Evolutionary conservation across 2,113 vertebrate genomes (phyloP).

Genomic region (Clarias magur): DNA sequence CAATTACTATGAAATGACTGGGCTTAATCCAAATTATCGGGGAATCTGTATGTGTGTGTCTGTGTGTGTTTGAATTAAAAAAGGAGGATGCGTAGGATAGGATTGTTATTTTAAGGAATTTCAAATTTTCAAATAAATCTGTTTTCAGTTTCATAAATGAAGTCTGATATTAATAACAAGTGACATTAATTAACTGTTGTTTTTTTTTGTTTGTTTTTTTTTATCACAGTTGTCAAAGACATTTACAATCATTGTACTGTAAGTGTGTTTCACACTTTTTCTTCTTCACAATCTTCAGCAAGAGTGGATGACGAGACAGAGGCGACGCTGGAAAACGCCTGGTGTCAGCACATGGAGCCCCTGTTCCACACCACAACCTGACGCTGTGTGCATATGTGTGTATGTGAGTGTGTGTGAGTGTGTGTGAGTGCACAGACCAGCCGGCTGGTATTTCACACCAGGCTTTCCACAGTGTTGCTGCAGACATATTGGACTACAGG

Average conservation of each 20-base stretch:
- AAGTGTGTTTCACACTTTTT: background rate
- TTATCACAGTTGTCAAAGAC: background rate
- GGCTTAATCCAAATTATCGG: background rate
- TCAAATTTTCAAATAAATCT: background rate
- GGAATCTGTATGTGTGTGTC: background rate
- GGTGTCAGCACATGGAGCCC: constrained; percentile 18
- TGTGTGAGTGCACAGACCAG: constrained; percentile 22
- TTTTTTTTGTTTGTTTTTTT: no score
- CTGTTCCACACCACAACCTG: constrained; percentile 20
- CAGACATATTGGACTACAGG: constrained; percentile 26
- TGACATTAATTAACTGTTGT: background rate
- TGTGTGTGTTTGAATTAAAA: no score
- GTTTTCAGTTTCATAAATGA: background rate
- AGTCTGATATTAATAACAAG: background rate
- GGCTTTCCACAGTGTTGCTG: constrained; percentile 20
- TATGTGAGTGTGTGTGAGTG: constrained; percentile 6
- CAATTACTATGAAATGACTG: background rate
- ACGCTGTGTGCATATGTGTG: background rate
- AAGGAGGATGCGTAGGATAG: background rate
- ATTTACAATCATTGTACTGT: background rate
- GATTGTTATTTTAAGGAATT: background rate
- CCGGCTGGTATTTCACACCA: constrained; percentile 51
- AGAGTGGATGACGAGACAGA: background rate
- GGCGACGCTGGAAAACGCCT: background rate
- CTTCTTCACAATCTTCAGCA: background rate